Base-by-base conservation (phyloP, 2,113 vertebrate genomes). In the Ictalurus punctatus region DNA sequence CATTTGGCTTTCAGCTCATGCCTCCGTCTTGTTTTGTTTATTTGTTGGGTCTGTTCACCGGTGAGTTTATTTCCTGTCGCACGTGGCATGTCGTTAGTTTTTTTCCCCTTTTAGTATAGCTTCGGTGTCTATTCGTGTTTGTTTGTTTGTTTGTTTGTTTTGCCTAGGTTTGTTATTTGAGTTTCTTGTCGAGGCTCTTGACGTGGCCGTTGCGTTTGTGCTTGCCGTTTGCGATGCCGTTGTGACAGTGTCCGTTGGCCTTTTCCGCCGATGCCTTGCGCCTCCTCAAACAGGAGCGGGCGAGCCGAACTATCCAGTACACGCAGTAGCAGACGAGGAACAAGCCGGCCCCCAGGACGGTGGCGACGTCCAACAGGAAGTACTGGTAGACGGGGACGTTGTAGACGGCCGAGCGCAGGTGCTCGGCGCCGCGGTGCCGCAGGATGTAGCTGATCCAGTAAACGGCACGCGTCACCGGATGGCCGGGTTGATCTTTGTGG, bases 391-490 rank as follows among this genome's bases (percentile, higher is more conserved):
- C 95, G 89, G 97, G 97, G 90, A 99, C 96, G 78, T 95, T 94
- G 86, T 99, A 97, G 74, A 99, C 97, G 13, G 97, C 95, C 0
- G 98, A 97, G 88, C 97, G 98, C 48, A 99, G 95, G 94, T 99
- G 98, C 48, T 95, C 94, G 37, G 98, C 98, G 86, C 98, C 98
- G 0, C 96, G 93, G 94, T 99, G 97, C 69, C 98, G 97, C 65
- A 99, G 96, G 85, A 99, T 95, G 92, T 99, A 99, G 92, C 96
- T 95, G 87, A 99, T 99, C 98, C 98, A 99, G 92, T 98, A 99
- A 14, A 96, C 94, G 3, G 98, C 98, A 83, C 98, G 96, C 90
- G 95, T 97, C 85, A 99, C 97, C 0, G 98, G 98, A 89, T 99
- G 98, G 8, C 96, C 97, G 0, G 98, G 98, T 90, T 99, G 98